Conservation (phyloP, 2,797 vertebrate genomes). For the Centroberyx gerrardi region DNA sequence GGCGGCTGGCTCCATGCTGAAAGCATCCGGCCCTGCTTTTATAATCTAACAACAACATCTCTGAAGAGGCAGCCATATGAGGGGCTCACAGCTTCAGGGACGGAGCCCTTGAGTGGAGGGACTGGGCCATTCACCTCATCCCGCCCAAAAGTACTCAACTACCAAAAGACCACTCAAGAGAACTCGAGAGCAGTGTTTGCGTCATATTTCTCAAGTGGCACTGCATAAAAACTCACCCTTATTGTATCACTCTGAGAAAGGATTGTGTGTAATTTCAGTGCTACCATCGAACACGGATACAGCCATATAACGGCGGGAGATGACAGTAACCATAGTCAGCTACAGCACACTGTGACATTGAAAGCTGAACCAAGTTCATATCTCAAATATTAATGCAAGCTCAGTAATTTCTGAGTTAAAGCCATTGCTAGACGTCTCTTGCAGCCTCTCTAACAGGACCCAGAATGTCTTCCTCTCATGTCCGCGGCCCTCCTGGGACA, state of each 20-base stretch:
- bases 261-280: constrained; percentile 28
- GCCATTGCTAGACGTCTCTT: constrained; percentile 19
- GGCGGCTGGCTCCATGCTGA: constrained; percentile 82
- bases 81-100: constrained; percentile 76
- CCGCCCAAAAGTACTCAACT: constrained; percentile 79
- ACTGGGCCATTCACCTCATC: constrained; percentile 79
- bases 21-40: constrained; percentile 85
- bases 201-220: constrained; percentile 78
- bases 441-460: constrained; percentile 47
- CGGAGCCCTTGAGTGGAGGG: constrained; percentile 77
- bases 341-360: constrained; percentile 30
- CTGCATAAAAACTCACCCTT: constrained; percentile 62
- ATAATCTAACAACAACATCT: constrained; percentile 86
- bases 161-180: constrained; percentile 81
- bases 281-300: constrained; percentile 21
- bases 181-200: constrained; percentile 77
- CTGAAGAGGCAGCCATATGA: constrained; percentile 81
- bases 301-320: background rate
- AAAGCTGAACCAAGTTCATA: constrained; percentile 47
- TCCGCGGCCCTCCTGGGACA: constrained; percentile 56
- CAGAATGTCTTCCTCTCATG: constrained; percentile 49
- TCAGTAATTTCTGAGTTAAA: constrained; percentile 55
- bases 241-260: constrained; percentile 52
- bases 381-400: constrained; percentile 62
- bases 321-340: constrained; percentile 29